phyloP scores from a whole-genome alignment of 2,113 vertebrate genomes.

The Glaucomys volans region DNA sequence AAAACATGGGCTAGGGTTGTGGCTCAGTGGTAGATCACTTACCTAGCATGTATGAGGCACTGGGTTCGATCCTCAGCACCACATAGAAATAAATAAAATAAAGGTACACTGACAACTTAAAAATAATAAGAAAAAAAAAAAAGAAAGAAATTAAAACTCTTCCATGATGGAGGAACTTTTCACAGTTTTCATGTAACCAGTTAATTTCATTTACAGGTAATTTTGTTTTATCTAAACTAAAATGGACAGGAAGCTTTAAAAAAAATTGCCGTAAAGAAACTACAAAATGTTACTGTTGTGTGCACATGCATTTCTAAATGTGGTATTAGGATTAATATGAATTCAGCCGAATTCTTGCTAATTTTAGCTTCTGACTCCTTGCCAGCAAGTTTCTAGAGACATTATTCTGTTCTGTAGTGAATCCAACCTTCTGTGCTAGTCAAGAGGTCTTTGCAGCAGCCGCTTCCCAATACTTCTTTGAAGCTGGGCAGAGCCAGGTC shows the following conservation, averaged over 20 bases:
- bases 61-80: no score
- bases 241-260: not conserved
- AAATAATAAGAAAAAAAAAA: no score
- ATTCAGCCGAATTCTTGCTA: slow-evolving; percentile 4
- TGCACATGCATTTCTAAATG: not conserved
- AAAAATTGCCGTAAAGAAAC: not conserved
- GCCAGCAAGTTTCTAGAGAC: not conserved
- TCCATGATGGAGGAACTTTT: not conserved
- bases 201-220: slow-evolving; percentile 26
- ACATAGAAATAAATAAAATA: no score
- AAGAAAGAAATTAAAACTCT: slow-evolving; percentile 1
- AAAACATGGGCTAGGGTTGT: not conserved
- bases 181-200: not conserved
- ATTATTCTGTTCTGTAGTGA: not conserved
- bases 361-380: not conserved
- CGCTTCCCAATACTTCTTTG: not conserved
- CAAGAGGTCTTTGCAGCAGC: not conserved
- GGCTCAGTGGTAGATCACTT: no score
- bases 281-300: not conserved
- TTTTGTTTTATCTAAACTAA: slow-evolving; percentile 39
- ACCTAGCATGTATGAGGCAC: no score
- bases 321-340: not conserved
- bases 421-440: not conserved
- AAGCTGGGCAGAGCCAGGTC: not conserved
- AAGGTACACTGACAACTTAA: no score